These are phyloP conservation scores for Linepithema humile DNA, from an alignment of 1,140 invertebrate genomes.

Conservation along the genomic window DNA sequence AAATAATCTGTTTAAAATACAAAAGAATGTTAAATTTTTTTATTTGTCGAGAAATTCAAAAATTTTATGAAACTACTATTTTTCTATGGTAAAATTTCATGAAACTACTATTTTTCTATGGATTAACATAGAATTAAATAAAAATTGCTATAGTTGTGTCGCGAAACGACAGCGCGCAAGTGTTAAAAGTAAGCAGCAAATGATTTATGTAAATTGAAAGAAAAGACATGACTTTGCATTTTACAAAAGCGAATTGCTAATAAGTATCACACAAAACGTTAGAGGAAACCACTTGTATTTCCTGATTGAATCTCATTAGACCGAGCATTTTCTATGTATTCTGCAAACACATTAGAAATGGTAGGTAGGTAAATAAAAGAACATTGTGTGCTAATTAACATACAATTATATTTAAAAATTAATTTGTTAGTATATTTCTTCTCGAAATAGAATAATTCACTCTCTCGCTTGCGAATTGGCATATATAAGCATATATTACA, in stretches of 20 bases:
- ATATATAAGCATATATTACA: background rate
- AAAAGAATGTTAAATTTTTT: background rate
- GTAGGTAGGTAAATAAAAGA: background rate
- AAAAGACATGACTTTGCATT: background rate
- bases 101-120: too few relatives aligned
- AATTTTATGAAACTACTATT: background rate
- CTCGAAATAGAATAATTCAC: too few relatives aligned
- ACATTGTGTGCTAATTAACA: too few relatives aligned
- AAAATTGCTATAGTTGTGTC: background rate
- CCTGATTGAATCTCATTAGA: background rate
- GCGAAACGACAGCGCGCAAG: too few relatives aligned
- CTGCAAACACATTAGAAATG: background rate
- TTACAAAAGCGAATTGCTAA: background rate
- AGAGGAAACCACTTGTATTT: slow-evolving; percentile 1
- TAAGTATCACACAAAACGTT: background rate
- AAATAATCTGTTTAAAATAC: too few relatives aligned
- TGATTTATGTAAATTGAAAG: background rate
- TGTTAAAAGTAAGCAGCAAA: too few relatives aligned
- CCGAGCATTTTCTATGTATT: background rate
- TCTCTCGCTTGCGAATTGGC: too few relatives aligned
- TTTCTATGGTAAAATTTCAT: too few relatives aligned
- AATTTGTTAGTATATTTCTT: background rate
- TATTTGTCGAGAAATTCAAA: background rate
- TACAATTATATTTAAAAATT: background rate
- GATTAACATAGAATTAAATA: background rate